Evolutionary conservation across 2,888 invertebrate species (phyloP), one percentile per base, ranked within the genome.

Genomic region (Rhopalosiphum nymphaeae): DNA sequence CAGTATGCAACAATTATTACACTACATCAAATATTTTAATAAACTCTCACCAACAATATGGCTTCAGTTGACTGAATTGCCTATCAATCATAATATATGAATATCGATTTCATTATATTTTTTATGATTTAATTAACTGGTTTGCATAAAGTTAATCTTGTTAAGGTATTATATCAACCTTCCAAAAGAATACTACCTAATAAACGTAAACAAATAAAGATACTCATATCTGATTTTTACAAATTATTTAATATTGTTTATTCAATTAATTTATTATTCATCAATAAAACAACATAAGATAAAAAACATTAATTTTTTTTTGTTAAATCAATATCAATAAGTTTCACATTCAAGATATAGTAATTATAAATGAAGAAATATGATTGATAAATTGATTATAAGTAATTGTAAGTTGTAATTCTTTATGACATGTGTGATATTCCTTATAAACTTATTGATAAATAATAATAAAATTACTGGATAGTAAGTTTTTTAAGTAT

Each of bases 21-120:
- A 78, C 87, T 88, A 92, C 86, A 44, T 78, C 53, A 78, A 89
- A 89, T 36, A 78, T 44, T 89, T 53, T 49, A 61, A 78, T 88
- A 44, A 89, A 49, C n/a, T 93, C 92, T 93, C 92, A 93, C 92
- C 92, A 86, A 86, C 25, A 25, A 5, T 42, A 91, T 85, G 56
- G n/a, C 21, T 53, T 53, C 89, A 78, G 56, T 88, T 61, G 36
- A 36, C 42, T 36, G 87, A 87, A 87, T 89, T 89, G 29, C 53
- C 67, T 78, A 78, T 78, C 78, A 44, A 89, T 89, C 53, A 78
- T 56, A 29, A 87, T 44, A 89, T 36, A 78, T 36, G 36, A 78
- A 78, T 36, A 78, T 78, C 21, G n/a, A 93, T 26, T 42, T 36
- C 56, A 89, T 44, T 89, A 44, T 13, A 9, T 44, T 61, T 42